Base-by-base conservation (phyloP, 2,888 invertebrate genomes). In the Eremobia ochroleuca region DNA sequence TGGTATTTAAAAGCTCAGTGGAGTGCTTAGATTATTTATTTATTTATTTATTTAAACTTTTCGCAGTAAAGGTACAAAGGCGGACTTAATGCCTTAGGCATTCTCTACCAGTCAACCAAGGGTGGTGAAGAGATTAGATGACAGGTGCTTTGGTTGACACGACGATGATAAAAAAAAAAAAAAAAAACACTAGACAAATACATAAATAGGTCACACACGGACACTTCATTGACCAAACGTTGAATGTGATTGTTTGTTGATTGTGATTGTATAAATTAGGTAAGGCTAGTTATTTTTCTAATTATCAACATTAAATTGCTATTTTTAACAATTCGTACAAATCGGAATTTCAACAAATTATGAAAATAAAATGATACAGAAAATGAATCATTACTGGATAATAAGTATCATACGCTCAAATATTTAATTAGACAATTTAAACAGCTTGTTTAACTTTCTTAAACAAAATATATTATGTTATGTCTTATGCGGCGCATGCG, bases 401-500 rank as follows among this genome's bases (percentile, higher is more conserved):
- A 4, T 43, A 25, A 31, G 0, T n/a, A 55, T 21, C 13, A 25
- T n/a, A 13, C 6, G 1, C n/a, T 64, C 5, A 37, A n/a, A 13
- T 21, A 46, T 37, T 55, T 9, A 31, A 31, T 65, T 11, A 25
- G 11, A 46, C 6, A 0, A 21, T 5, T 13, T 15, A 55, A 18
- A 18, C 13, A 49, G 5, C 21, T 11, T 9, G 28, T 34, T 28
- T 28, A 15, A 0, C 0, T 34, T 31, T 28, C 13, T 46, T 49
- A 5, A 2, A 49, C 25, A 43, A 64, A n/a, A 37, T 6, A 37
- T n/a, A 0, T 15, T 55, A 5, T 46, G n/a, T 49, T 68, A 31
- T 52, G 31, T 37, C 21, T 1, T n/a, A 31, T 0, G 4, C 46
- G 18, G 31, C 58, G 49, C 77, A 80, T 68, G 59, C 65, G 69